Conservation (phyloP, 2,113 vertebrate genomes). For the Pluvianellus socialis region DNA sequence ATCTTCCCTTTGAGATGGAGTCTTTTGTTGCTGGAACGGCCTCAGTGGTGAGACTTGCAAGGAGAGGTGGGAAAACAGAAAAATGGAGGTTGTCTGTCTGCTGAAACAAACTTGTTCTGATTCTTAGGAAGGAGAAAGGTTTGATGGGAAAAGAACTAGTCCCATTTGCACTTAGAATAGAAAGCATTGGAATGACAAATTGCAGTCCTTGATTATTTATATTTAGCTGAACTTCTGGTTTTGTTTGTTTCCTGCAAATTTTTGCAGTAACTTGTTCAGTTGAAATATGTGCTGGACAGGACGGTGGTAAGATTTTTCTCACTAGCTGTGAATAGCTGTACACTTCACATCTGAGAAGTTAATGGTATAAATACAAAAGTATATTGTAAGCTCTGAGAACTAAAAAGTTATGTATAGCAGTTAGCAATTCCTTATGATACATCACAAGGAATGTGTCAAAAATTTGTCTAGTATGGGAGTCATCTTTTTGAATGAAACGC, state of each 20-base stretch:
- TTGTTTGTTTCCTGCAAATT: neutral
- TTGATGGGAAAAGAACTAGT: neutral
- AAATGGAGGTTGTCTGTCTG: neutral
- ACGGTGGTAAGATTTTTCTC: neutral
- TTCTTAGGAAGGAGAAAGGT: neutral
- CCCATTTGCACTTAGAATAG: neutral
- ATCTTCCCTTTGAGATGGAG: neutral
- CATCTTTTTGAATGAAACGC: neutral
- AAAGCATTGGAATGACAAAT: neutral
- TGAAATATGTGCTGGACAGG: neutral
- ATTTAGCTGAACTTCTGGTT: neutral
- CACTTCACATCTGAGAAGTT: neutral
- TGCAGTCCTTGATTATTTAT: neutral
- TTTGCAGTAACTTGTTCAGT: neutral
- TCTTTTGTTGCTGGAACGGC: neutral
- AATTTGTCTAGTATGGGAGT: neutral
- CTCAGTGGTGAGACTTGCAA: neutral
- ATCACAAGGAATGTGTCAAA: neutral
- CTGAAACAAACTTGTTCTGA: neutral
- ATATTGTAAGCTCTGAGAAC: neutral
- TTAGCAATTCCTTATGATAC: neutral
- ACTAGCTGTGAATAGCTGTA: neutral
- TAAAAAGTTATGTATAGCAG: neutral
- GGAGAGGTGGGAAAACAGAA: neutral
- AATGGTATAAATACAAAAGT: neutral